phyloP scores from a whole-genome alignment of 2,888 invertebrate species.

The Hemicrepidius hirtus region DNA sequence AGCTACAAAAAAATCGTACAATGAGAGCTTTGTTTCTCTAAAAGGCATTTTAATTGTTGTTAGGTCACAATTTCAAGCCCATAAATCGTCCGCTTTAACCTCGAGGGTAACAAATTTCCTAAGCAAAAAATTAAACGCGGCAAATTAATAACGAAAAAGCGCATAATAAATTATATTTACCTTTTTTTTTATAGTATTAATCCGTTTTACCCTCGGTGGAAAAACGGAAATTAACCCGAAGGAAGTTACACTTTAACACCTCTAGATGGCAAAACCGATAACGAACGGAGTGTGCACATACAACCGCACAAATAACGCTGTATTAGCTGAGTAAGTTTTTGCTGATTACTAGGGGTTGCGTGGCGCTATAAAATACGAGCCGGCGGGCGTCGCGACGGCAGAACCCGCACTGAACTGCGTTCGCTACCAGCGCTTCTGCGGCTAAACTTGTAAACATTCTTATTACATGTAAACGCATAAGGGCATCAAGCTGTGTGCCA shows the following conservation, averaged over 20 bases:
- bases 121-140: constrained; percentile 19
- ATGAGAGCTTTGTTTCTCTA: constrained; percentile 14
- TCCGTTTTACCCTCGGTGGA: constrained; percentile 12
- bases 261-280: constrained; percentile 41
- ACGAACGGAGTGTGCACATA: constrained; percentile 37
- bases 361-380: constrained; percentile 46
- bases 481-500: constrained; percentile 46
- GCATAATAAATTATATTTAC: constrained; percentile 25
- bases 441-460: constrained; percentile 49
- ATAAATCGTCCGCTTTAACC: constrained; percentile 21
- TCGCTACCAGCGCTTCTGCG: constrained; percentile 50
- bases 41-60: constrained; percentile 31
- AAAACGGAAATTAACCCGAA: constrained; percentile 20
- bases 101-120: constrained; percentile 19
- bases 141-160: constrained; percentile 30
- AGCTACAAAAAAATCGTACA: constrained; percentile 3
- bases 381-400: constrained; percentile 51
- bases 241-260: constrained; percentile 43
- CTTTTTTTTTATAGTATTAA: constrained; percentile 26
- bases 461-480: constrained; percentile 49
- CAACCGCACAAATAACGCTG: constrained; percentile 38
- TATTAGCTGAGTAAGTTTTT: constrained; percentile 47
- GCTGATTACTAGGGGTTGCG: constrained; percentile 50
- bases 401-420: constrained; percentile 45
- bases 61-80: constrained; percentile 3